A percentile compares a stretch with the other conserved stretches of the same genome.
Conservation (phyloP, 2,888 invertebrate species). For the Troides oblongomaculatus region DNA sequence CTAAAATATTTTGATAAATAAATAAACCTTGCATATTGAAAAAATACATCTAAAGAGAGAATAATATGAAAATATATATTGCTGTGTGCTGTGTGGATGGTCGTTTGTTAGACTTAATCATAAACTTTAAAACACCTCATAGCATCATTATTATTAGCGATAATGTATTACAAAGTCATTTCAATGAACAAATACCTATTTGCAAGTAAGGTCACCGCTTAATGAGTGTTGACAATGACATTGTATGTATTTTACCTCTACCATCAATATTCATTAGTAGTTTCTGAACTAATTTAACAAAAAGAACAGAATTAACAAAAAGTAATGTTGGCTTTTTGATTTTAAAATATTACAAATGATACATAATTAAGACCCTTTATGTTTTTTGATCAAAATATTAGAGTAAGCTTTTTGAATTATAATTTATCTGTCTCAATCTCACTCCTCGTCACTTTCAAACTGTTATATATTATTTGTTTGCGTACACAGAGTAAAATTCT, state of each 20-base stretch:
- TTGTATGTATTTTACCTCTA: slow-evolving; percentile 14
- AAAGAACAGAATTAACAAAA: no score
- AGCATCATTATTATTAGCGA: neutral
- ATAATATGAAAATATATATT: no score
- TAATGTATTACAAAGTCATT: neutral
- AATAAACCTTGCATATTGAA: no score
- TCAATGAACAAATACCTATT: neutral
- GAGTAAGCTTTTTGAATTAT: neutral
- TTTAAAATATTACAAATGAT: no score
- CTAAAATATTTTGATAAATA: neutral
- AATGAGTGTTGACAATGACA: slow-evolving; percentile 22
- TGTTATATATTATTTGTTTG: no score
- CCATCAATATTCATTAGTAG: slow-evolving; percentile 3
- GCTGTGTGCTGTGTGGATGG: no score
- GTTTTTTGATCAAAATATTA: neutral
- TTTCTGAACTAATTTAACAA: neutral
- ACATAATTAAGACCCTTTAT: neutral
- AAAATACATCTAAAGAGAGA: no score
- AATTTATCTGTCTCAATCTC: neutral
- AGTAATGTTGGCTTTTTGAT: no score
- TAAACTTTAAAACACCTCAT: neutral
- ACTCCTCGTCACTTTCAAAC: no score
- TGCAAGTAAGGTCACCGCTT: slow-evolving; percentile 14
- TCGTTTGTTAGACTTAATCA: no score
- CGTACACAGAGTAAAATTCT: no score